Evolutionary conservation across 2,113 vertebrate genomes (phyloP).

Genomic region (Microtus pennsylvanicus): DNA sequence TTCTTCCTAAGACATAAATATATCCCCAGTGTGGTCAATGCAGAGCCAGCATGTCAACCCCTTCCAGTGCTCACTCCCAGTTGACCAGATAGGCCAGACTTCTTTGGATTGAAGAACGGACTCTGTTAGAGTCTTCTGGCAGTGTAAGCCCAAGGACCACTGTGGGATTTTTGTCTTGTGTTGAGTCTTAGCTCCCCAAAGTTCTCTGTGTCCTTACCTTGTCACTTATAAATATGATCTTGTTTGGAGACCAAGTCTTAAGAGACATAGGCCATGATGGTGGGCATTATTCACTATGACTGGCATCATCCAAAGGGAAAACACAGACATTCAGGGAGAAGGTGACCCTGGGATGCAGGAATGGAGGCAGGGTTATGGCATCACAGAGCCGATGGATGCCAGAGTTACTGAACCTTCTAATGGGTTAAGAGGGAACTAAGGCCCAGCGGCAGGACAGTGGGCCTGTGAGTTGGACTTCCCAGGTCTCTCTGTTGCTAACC

Average conservation of each 20-base stretch:
- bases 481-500: too few species aligned
- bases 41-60: accelerated
- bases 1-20: background rate
- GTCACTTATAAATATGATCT: too few species aligned
- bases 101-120: background rate
- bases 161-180: background rate
- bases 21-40: accelerated
- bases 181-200: background rate
- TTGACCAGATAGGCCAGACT: too few species aligned
- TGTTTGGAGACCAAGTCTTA: background rate
- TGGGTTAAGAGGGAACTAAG: background rate
- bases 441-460: background rate
- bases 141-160: background rate
- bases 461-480: background rate
- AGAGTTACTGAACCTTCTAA: background rate
- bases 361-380: accelerated
- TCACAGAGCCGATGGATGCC: accelerated
- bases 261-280: background rate
- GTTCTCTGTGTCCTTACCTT: background rate
- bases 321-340: background rate
- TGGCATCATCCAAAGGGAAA: background rate
- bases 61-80: background rate
- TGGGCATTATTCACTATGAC: background rate
- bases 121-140: background rate
- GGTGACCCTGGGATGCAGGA: accelerated